A percentile compares a stretch with the other conserved stretches of the same genome.
Evolutionary conservation across 35 echinoderm and acorn worm genomes (phyloP).

Genomic region (Diadema setosum): DNA sequence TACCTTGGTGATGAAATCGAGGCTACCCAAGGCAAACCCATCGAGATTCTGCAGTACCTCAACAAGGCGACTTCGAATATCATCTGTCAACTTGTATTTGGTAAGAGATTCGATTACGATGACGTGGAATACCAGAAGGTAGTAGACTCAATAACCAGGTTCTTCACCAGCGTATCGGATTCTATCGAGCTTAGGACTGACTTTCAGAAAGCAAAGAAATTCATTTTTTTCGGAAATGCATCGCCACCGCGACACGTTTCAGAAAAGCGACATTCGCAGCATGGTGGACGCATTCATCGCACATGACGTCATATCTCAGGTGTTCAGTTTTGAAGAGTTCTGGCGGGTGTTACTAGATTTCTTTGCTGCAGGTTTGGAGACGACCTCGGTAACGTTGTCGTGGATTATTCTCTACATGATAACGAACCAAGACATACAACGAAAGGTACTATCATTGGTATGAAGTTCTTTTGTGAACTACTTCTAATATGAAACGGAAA

Average conservation of each 20-base stretch:
- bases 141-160: no score
- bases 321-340: background rate
- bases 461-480: no score
- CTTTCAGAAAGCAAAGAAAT: no score
- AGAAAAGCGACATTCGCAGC: background rate
- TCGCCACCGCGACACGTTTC: background rate
- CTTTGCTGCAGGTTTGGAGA: conserved; percentile 4
- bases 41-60: background rate
- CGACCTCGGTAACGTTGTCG: background rate
- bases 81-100: conserved; percentile 29
- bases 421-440: background rate
- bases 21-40: background rate
- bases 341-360: background rate
- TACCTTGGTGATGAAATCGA: background rate
- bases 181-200: no score
- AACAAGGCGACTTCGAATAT: conserved; percentile 38
- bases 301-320: background rate
- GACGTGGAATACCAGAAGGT: background rate
- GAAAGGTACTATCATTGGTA: no score
- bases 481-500: no score
- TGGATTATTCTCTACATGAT: background rate
- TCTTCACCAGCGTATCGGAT: no score
- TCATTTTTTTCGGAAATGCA: no score
- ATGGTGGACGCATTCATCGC: conserved; percentile 4
- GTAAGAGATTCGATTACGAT: conserved; percentile 34